phyloP scores from a whole-genome alignment of 2,888 invertebrate species.

The Allophyes oxyacanthae region DNA sequence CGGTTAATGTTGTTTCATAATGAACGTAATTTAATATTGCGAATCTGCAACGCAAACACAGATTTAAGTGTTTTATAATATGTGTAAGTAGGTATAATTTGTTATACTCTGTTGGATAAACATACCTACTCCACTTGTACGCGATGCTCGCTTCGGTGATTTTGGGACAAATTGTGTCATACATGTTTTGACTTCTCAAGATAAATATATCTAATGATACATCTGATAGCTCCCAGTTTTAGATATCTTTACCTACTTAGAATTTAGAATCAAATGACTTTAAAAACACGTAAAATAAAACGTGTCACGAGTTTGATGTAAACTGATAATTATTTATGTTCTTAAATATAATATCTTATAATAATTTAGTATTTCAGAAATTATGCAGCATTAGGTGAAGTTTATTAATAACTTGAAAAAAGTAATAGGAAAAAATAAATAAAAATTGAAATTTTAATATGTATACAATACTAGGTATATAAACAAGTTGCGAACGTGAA shows the following conservation, averaged over 20 bases:
- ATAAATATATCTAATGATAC: slow-evolving; percentile 35
- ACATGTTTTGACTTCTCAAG: slow-evolving; percentile 23
- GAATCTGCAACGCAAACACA: slow-evolving; percentile 35
- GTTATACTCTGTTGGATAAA: slow-evolving; percentile 51
- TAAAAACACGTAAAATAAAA: slow-evolving; percentile 25
- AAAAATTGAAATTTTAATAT: too few species aligned
- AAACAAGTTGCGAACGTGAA: too few species aligned
- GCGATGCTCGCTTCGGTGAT: slow-evolving; percentile 35
- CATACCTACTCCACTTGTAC: slow-evolving; percentile 39
- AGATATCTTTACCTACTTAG: slow-evolving; percentile 23
- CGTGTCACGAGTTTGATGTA: slow-evolving; percentile 1
- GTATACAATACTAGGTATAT: too few species aligned
- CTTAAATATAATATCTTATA: too few species aligned
- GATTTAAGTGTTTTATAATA: slow-evolving; percentile 47
- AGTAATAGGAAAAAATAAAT: too few species aligned
- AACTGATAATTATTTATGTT: too few species aligned
- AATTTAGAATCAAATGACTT: slow-evolving; percentile 15
- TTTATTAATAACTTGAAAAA: too few species aligned
- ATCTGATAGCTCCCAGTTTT: slow-evolving; percentile 18
- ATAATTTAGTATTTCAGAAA: too few species aligned
- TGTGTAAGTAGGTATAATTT: slow-evolving; percentile 46
- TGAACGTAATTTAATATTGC: slow-evolving; percentile 38
- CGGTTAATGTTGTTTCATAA: slow-evolving; percentile 37
- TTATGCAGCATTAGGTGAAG: too few species aligned
- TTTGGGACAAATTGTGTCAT: slow-evolving; percentile 49